A percentile compares a stretch with the other conserved stretches of the same genome.
phyloP scores from a whole-genome alignment of 2,888 invertebrate genomes.

The Odiellus spinosus region DNA sequence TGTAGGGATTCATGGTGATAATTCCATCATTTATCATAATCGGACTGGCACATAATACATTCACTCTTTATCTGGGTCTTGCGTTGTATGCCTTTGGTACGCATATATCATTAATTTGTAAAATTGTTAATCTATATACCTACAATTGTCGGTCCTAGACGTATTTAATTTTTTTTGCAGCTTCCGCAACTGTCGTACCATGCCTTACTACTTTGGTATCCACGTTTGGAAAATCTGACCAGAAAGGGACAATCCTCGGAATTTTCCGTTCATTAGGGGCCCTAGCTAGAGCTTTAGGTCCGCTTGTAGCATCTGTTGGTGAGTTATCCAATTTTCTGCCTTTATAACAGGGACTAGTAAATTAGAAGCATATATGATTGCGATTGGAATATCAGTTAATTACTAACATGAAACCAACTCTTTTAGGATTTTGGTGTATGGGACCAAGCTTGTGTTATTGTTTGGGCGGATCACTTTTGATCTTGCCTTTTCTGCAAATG shows the following conservation, averaged over 20 bases:
- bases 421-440: conserved; percentile 73
- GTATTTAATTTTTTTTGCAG: conserved; percentile 23
- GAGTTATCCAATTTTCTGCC: conserved; percentile 20
- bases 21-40: conserved; percentile 73
- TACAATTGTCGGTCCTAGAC: no score
- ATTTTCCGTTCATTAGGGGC: conserved; percentile 88
- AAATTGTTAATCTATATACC: no score
- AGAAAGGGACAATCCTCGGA: conserved; percentile 85
- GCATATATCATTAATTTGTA: conserved; percentile 29
- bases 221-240: conserved; percentile 41
- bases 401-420: conserved; percentile 5
- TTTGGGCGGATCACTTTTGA: conserved; percentile 42
- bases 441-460: conserved; percentile 70
- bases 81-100: conserved; percentile 77
- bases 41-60: conserved; percentile 46
- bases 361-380: conserved; percentile 3
- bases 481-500: neutral
- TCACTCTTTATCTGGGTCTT: conserved; percentile 61
- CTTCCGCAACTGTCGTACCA: conserved; percentile 68
- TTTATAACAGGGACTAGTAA: neutral
- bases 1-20: conserved; percentile 57
- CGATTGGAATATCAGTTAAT: conserved; percentile 21
- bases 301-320: conserved; percentile 71
- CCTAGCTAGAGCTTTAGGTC: conserved; percentile 79
- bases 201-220: conserved; percentile 88